Evolutionary conservation across 2,888 invertebrate species (phyloP).

Genomic region (Rosalia funebris): DNA sequence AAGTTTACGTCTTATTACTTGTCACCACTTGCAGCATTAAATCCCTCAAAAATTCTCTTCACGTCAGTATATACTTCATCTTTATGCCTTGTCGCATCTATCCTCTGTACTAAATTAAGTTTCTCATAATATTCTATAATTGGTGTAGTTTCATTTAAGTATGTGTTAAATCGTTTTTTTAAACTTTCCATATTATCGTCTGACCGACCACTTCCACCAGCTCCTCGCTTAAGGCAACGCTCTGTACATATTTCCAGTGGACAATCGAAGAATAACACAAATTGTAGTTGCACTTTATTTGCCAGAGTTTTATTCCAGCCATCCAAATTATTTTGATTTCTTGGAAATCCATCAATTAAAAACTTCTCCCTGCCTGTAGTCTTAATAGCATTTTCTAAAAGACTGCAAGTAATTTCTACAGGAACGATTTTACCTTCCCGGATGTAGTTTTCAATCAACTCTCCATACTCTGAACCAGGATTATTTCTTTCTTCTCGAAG

Average conservation of each 20-base stretch:
- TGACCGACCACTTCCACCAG: constrained; percentile 86
- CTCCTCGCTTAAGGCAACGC: constrained; percentile 88
- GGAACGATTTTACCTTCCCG: constrained; percentile 80
- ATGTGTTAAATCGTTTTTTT: constrained; percentile 87
- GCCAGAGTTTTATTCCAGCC: constrained; percentile 92
- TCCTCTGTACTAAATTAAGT: constrained; percentile 75
- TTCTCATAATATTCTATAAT: constrained; percentile 86
- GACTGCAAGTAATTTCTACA: constrained; percentile 95
- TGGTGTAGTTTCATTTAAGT: constrained; percentile 86
- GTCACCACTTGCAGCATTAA: constrained; percentile 12
- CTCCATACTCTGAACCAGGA: constrained; percentile 86
- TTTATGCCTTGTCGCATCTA: constrained; percentile 77
- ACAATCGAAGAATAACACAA: constrained; percentile 94
- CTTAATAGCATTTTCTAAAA: constrained; percentile 87
- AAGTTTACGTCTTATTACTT: too few species aligned
- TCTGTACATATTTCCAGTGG: constrained; percentile 77
- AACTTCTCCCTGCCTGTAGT: constrained; percentile 77
- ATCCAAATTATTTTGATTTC: constrained; percentile 94
- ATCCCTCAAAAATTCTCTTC: constrained; percentile 52
- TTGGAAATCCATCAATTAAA: constrained; percentile 97
- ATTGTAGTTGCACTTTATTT: constrained; percentile 83
- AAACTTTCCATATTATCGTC: constrained; percentile 94
- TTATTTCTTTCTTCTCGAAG: constrained; percentile 89
- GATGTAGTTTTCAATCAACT: constrained; percentile 93
- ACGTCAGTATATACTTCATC: constrained; percentile 70